These are phyloP conservation scores for Pipra filicauda DNA, from an alignment of 2,113 vertebrate genomes.

Conservation along the genomic window DNA sequence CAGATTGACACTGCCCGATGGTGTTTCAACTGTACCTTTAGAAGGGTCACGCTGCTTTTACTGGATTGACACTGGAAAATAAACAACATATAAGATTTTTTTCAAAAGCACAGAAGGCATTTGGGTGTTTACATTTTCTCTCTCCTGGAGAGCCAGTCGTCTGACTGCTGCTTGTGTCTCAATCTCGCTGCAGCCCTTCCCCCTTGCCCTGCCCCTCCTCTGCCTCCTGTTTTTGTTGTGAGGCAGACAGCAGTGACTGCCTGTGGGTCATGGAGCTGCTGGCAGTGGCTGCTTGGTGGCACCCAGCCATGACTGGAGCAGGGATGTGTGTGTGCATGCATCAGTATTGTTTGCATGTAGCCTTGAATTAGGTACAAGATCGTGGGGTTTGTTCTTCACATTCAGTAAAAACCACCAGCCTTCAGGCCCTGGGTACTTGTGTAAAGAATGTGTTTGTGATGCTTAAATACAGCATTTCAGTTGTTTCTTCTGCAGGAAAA, in stretches of 20 bases:
- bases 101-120: not conserved
- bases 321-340: not conserved
- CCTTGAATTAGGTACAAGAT: not conserved
- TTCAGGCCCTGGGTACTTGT: not conserved
- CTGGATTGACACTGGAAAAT: not conserved
- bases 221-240: not conserved
- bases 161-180: not conserved
- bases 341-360: not conserved
- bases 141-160: not conserved
- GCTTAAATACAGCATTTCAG: not conserved
- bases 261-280: not conserved
- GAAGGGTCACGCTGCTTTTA: not conserved
- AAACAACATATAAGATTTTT: not conserved
- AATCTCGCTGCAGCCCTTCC: not conserved
- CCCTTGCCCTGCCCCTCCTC: not conserved
- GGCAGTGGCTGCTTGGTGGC: not conserved
- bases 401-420: not conserved
- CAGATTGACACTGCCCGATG: not conserved
- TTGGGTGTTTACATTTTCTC: not conserved
- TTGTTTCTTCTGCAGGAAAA: not conserved
- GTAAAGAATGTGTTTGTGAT: not conserved
- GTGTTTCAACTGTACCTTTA: not conserved
- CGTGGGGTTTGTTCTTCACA: not conserved
- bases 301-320: not conserved
- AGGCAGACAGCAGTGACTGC: not conserved